A percentile compares a stretch with the other conserved stretches of the same genome.
Evolutionary conservation across 2,113 vertebrate species (phyloP).

Genomic region (Hepsetus odoe): DNA sequence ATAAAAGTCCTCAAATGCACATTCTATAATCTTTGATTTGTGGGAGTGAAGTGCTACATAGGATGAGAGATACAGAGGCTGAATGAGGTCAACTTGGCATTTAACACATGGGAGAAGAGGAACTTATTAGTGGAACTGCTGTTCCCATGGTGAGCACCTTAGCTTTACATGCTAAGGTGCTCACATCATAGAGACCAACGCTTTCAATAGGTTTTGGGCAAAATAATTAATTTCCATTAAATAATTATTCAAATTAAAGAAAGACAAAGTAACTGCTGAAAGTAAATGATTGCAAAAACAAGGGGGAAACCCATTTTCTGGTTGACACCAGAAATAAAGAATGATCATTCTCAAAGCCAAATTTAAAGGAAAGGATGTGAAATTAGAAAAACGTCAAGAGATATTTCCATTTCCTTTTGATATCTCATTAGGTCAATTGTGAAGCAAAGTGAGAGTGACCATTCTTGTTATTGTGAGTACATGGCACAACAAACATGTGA

Average conservation of each 20-base stretch:
- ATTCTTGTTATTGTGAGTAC: no score
- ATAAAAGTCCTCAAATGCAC: background rate
- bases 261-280: conserved; percentile 4
- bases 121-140: conserved; percentile 21
- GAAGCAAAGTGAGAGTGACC: no score
- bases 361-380: background rate
- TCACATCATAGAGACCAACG: conserved; percentile 17
- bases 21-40: background rate
- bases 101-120: background rate
- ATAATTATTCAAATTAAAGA: conserved; percentile 10
- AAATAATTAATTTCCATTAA: conserved; percentile 22
- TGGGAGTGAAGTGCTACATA: background rate
- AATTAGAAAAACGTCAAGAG: background rate
- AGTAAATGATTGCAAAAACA: background rate
- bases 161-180: background rate
- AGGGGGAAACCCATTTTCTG: no score
- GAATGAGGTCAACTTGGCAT: background rate
- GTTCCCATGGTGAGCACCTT: conserved; percentile 25
- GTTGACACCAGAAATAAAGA: no score
- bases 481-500: no score
- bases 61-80: background rate
- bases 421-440: no score
- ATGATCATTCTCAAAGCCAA: background rate
- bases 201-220: conserved; percentile 16
- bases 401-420: no score